Conservation (phyloP, 2,888 invertebrate genomes). For the Scrobipalpa costella region DNA sequence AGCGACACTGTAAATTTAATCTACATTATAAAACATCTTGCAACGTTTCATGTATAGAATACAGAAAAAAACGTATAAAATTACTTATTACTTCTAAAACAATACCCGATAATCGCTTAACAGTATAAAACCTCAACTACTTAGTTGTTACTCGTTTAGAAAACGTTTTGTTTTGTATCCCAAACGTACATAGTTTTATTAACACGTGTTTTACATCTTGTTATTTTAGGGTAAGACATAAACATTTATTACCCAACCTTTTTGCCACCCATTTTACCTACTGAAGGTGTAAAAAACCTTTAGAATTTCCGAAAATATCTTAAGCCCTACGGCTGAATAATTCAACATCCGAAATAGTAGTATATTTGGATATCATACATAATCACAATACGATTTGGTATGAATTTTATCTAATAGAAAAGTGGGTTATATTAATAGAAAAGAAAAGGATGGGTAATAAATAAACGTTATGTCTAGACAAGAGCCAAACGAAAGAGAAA, state of each 20-base stretch:
- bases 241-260: conserved; percentile 4
- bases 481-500: background rate
- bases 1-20: background rate
- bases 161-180: background rate
- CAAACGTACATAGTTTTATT: conserved; percentile 3
- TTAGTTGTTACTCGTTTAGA: background rate
- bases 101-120: background rate
- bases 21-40: background rate
- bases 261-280: background rate
- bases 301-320: too few species aligned
- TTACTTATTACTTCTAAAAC: too few species aligned
- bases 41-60: background rate
- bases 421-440: background rate
- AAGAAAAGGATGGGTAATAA: background rate
- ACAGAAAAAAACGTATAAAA: background rate
- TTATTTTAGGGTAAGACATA: background rate
- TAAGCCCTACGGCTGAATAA: too few species aligned
- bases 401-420: background rate
- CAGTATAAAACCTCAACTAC: background rate
- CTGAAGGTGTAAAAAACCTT: background rate
- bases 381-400: background rate
- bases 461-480: background rate
- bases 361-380: background rate
- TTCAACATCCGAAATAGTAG: background rate
- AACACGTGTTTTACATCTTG: background rate